Evolutionary conservation across 2,888 invertebrate species (phyloP).

Genomic region (Ganaspis brasiliensis): DNA sequence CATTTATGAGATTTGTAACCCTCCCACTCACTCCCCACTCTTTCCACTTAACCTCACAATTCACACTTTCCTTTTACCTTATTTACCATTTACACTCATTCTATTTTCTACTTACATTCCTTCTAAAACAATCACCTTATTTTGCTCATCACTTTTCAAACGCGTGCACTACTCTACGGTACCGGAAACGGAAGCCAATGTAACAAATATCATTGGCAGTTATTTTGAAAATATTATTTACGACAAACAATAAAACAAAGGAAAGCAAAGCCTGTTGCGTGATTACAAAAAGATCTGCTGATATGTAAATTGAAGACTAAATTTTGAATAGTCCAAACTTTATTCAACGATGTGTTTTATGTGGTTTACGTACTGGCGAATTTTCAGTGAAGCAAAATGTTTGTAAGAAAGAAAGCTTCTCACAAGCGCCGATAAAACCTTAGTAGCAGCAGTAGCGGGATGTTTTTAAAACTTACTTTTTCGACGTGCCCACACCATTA

Average conservation of each 20-base stretch:
- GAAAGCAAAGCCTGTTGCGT: neutral
- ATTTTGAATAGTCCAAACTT: slow-evolving; percentile 13
- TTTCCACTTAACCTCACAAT: no score
- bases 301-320: neutral
- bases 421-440: slow-evolving; percentile 64
- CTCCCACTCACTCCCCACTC: no score
- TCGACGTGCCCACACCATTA: slow-evolving; percentile 68
- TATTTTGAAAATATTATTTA: no score
- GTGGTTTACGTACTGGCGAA: slow-evolving; percentile 30
- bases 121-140: no score
- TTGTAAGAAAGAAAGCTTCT: slow-evolving; percentile 27
- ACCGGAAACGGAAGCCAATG: no score
- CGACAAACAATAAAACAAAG: neutral
- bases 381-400: slow-evolving; percentile 3
- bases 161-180: no score
- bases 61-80: no score
- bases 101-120: no score
- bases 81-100: no score
- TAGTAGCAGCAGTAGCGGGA: slow-evolving; percentile 55
- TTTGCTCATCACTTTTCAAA: no score
- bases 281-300: neutral
- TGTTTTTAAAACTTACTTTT: slow-evolving; percentile 70
- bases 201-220: no score
- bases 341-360: slow-evolving; percentile 39
- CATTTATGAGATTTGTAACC: no score